Evolutionary conservation across 2,888 invertebrate species (phyloP), one percentile per base, ranked within the genome.

Genomic region (Epirrhoe alternata): DNA sequence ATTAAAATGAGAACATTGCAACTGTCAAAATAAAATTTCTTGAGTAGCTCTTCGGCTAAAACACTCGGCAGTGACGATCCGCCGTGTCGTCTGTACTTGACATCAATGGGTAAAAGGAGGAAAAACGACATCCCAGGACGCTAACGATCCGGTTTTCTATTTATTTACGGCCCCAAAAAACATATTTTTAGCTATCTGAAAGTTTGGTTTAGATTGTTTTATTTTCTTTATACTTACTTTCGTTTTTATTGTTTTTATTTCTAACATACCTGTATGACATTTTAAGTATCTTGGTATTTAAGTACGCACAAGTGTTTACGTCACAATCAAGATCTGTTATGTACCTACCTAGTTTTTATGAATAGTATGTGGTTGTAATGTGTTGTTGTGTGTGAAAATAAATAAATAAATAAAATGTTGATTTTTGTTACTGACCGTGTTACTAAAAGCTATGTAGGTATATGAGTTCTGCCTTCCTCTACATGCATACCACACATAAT

Each of bases 81-180:
- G 75, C 73, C 74, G 75, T 67, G 71, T 72, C 75, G 76, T 68
- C 78, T 84, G 84, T 74, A 66, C 78, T 81, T 84, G 84, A 83
- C 84, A 82, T 77, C 79, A 78, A 80, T 81, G 77, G 76, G 65
- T 68, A 60, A 77, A 64, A 71, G 76, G 72, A 70, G 76, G 68
- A 72, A 74, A 75, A 81, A 79, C 79, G 77, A 62, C 76, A 74
- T 77, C 77, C 77, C 74, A 74, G 71, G 68, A 67, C 65, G 70
- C 73, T 74, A 77, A 79, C 76, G 72, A 74, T 72, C 68, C 72
- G 64, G 56, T 51, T 63, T 67, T 67, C 10, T 60, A 57, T 68
- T 68, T 70, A 64, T 63, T 61, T 63, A 42, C 24, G 47, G 38
- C 38, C 51, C 35, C 57, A n/a, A 24, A 64, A 63, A 52, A 53